Percentiles rank a stretch among this genome's conserved stretches.
Conservation (phyloP, 2,113 vertebrate species). For the Hymenochirus boettgeri region DNA sequence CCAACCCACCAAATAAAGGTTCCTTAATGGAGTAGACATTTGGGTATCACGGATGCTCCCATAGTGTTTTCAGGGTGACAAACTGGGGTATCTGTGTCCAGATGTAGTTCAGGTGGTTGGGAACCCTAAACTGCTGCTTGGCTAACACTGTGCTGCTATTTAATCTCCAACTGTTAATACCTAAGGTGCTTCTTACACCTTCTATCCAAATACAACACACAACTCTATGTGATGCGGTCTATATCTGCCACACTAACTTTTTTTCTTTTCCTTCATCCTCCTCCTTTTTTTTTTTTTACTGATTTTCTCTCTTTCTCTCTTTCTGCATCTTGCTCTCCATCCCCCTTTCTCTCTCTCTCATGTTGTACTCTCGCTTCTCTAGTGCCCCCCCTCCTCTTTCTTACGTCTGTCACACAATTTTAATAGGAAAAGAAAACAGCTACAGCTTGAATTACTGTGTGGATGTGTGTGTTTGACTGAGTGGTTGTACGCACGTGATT, state of each 20-base stretch:
- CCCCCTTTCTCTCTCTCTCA: conserved; percentile 34
- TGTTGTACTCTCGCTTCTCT: conserved; percentile 30
- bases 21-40: not conserved
- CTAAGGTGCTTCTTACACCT: conserved; percentile 17
- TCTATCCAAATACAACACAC: too few relatives aligned
- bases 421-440: conserved; percentile 33
- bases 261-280: too few relatives aligned
- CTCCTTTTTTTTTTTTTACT: too few relatives aligned
- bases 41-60: too few relatives aligned
- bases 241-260: conserved; percentile 19
- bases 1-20: not conserved
- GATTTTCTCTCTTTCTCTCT: conserved; percentile 18
- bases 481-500: not conserved
- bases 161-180: conserved; percentile 22
- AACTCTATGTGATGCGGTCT: too few relatives aligned
- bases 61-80: too few relatives aligned
- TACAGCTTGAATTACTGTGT: conserved; percentile 35
- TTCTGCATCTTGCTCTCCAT: too few relatives aligned
- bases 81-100: too few relatives aligned
- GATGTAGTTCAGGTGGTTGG: not conserved
- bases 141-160: conserved; percentile 24
- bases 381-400: conserved; percentile 41
- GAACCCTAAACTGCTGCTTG: conserved; percentile 31
- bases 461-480: not conserved
- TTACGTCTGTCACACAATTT: conserved; percentile 42